These are phyloP conservation scores for Limanda limanda DNA, from an alignment of 2,113 vertebrate genomes.

Conservation along the genomic window DNA sequence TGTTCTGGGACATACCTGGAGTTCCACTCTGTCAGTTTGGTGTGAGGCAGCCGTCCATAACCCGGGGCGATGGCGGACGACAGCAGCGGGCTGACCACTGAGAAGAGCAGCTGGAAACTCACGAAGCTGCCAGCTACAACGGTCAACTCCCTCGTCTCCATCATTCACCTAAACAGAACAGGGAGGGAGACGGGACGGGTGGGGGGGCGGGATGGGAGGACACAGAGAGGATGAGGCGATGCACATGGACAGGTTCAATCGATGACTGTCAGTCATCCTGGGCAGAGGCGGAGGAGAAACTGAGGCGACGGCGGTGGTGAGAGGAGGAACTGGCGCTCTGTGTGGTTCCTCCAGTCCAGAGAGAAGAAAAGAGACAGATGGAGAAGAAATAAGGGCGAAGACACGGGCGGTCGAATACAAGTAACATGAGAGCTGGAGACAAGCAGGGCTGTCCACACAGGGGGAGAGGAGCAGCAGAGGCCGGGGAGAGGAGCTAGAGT, in stretches of 20 bases:
- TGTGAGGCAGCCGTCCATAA: slow-evolving; percentile 72
- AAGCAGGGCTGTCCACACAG: slow-evolving; percentile 22
- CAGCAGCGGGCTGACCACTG: slow-evolving; percentile 76
- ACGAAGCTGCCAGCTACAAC: slow-evolving; percentile 84
- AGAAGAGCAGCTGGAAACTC: slow-evolving; percentile 84
- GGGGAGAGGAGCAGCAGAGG: slow-evolving; percentile 9
- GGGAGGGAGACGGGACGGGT: neutral
- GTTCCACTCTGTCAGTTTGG: slow-evolving; percentile 85
- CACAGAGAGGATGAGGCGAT: slow-evolving; percentile 27
- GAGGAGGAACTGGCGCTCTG: slow-evolving; percentile 5
- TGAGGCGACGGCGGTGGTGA: neutral
- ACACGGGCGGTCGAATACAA: slow-evolving; percentile 42
- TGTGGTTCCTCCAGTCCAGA: slow-evolving; percentile 27
- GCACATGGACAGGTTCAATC: slow-evolving; percentile 54
- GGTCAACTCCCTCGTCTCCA: slow-evolving; percentile 85
- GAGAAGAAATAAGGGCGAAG: slow-evolving; percentile 12
- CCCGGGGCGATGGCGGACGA: slow-evolving; percentile 71
- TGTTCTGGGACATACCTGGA: slow-evolving; percentile 79
- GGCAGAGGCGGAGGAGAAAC: slow-evolving; percentile 22
- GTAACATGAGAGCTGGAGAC: slow-evolving; percentile 53
- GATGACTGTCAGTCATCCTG: slow-evolving; percentile 59
- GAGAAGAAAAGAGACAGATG: slow-evolving; percentile 16
- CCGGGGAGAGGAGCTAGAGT: neutral
- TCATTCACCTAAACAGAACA: slow-evolving; percentile 78
- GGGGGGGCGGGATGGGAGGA: no score